phyloP scores from a whole-genome alignment of 2,888 invertebrate species.

The Ophion slaviceki region DNA sequence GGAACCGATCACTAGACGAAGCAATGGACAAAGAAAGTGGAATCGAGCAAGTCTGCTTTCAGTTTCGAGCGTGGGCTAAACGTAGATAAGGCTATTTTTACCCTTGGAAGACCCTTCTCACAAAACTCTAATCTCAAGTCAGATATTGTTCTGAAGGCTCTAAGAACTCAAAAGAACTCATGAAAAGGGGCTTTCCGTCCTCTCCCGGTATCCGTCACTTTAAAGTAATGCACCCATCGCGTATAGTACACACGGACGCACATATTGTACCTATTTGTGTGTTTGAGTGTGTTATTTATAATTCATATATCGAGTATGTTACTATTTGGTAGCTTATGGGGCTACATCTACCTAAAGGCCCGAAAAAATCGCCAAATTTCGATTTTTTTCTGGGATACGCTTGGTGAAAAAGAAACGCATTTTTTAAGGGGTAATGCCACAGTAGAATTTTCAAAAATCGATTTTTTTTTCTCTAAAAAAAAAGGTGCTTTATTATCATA shows the following conservation, averaged over 20 bases:
- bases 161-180: constrained; percentile 80
- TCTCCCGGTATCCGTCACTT: constrained; percentile 66
- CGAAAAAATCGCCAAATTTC: too few species aligned
- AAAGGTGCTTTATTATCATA: too few species aligned
- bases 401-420: too few species aligned
- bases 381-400: too few species aligned
- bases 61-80: constrained; percentile 75
- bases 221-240: constrained; percentile 29
- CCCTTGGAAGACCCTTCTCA: constrained; percentile 74
- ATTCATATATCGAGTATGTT: neutral
- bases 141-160: constrained; percentile 81
- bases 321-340: too few species aligned
- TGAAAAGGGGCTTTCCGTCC: constrained; percentile 75
- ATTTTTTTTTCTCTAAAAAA: too few species aligned
- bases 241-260: too few species aligned
- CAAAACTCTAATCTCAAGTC: constrained; percentile 80
- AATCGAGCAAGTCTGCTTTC: constrained; percentile 59
- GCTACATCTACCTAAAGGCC: neutral
- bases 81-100: constrained; percentile 80
- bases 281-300: neutral
- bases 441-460: too few species aligned
- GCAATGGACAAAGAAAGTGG: constrained; percentile 18
- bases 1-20: constrained; percentile 36
- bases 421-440: too few species aligned
- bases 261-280: too few species aligned